Conservation (phyloP, 1,140 invertebrate species). For the Cyclargus thomasi region DNA sequence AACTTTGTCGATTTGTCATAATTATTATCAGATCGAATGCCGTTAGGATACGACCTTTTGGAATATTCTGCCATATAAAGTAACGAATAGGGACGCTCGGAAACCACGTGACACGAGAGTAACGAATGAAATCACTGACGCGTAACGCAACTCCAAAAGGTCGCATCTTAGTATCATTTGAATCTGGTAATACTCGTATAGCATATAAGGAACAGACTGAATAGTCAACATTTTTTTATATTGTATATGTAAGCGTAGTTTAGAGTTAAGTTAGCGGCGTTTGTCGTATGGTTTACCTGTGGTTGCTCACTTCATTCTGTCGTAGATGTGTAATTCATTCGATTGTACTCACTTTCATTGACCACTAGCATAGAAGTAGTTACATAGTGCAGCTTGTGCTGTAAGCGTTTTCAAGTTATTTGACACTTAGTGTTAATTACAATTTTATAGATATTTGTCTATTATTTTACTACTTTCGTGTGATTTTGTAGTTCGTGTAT, state of each 20-base stretch:
- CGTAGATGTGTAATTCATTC: background rate
- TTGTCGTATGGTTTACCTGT: slow-evolving; percentile 13
- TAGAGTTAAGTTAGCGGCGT: slow-evolving; percentile 31
- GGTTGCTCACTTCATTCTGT: slow-evolving; percentile 13
- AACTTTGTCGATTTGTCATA: slow-evolving; percentile 13
- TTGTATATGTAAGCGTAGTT: slow-evolving; percentile 51
- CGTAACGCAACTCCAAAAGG: too few relatives aligned
- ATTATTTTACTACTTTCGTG: slow-evolving; percentile 18
- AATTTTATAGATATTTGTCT: slow-evolving; percentile 14
- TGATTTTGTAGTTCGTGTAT: slow-evolving; percentile 14
- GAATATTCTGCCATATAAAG: slow-evolving; percentile 10
- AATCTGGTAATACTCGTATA: slow-evolving; percentile 33
- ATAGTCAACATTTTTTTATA: slow-evolving; percentile 70
- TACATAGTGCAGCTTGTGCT: background rate
- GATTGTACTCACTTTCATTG: background rate
- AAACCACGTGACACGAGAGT: too few relatives aligned
- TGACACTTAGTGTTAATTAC: slow-evolving; percentile 6
- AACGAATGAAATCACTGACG: too few relatives aligned
- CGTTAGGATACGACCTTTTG: background rate
- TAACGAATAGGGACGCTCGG: too few relatives aligned
- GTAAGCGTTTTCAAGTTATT: background rate
- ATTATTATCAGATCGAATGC: background rate
- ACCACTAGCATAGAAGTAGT: background rate
- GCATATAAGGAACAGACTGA: slow-evolving; percentile 66
- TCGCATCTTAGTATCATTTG: too few relatives aligned